Conservation (phyloP, 2,113 vertebrate genomes). For the Camelus dromedarius region DNA sequence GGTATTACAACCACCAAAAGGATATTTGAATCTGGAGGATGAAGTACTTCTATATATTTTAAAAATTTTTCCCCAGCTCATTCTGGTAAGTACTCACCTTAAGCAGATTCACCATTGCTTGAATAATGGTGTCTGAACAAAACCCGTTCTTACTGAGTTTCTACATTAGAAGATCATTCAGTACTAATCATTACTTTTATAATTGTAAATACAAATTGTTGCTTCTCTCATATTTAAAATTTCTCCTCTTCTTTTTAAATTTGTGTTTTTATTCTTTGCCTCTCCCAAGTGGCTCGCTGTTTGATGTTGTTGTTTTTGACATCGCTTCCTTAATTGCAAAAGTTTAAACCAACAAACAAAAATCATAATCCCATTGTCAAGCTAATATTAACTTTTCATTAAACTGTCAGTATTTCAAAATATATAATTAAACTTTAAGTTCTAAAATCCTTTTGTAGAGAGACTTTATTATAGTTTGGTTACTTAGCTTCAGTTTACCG, state of each 20-base stretch:
- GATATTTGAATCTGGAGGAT: background rate
- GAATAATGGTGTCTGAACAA: background rate
- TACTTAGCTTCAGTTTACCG: slow-evolving; percentile 19
- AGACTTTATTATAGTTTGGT: slow-evolving; percentile 34
- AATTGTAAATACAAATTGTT: background rate
- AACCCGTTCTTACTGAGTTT: background rate
- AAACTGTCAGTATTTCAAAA: slow-evolving; percentile 64
- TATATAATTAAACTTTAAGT: slow-evolving; percentile 17
- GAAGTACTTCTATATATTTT: background rate
- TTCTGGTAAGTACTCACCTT: background rate
- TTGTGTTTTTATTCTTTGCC: slow-evolving; percentile 37
- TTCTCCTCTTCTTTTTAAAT: slow-evolving; percentile 37
- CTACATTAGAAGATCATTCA: background rate
- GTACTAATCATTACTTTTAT: background rate
- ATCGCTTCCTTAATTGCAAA: slow-evolving; percentile 16
- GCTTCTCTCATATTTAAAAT: background rate
- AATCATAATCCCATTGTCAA: slow-evolving; percentile 38
- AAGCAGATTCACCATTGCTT: background rate
- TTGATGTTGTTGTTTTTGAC: slow-evolving; percentile 23
- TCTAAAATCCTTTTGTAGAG: slow-evolving; percentile 49
- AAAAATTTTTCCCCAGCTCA: background rate
- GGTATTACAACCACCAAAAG: background rate
- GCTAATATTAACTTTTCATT: slow-evolving; percentile 42
- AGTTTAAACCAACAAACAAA: slow-evolving; percentile 53
- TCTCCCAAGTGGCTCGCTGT: slow-evolving; percentile 2